These are phyloP conservation scores for Drymodes brunneopygia DNA, from an alignment of 2,113 vertebrate genomes.

Conservation along the genomic window DNA sequence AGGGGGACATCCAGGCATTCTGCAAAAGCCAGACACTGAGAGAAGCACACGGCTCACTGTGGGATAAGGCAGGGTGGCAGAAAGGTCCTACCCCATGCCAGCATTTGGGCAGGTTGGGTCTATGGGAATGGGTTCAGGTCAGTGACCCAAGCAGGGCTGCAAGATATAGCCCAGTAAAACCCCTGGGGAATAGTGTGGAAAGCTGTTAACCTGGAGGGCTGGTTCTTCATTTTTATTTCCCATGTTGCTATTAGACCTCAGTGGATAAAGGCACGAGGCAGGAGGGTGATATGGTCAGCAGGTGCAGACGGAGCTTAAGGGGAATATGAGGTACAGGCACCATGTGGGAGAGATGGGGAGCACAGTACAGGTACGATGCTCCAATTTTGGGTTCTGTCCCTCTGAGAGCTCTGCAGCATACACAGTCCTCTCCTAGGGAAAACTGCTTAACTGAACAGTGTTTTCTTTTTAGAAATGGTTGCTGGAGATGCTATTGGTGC, in stretches of 20 bases:
- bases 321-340: background rate
- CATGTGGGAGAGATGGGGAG: background rate
- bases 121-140: fast-evolving
- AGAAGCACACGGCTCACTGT: background rate
- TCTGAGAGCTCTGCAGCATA: background rate
- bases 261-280: background rate
- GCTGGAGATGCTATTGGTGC: background rate
- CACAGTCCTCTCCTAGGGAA: background rate
- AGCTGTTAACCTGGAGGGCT: background rate
- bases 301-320: background rate
- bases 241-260: background rate
- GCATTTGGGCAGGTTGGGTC: background rate
- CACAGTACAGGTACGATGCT: too few species aligned
- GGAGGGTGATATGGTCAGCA: fast-evolving
- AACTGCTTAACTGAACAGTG: background rate
- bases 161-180: background rate
- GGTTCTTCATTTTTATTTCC: background rate
- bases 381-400: background rate
- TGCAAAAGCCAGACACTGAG: background rate
- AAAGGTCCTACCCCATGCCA: background rate
- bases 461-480: background rate
- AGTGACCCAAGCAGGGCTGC: background rate
- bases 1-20: background rate
- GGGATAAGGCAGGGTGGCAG: background rate
- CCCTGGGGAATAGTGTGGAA: background rate